Evolutionary conservation across 2,888 invertebrate species (phyloP).

Genomic region (Tenodera sinensis): DNA sequence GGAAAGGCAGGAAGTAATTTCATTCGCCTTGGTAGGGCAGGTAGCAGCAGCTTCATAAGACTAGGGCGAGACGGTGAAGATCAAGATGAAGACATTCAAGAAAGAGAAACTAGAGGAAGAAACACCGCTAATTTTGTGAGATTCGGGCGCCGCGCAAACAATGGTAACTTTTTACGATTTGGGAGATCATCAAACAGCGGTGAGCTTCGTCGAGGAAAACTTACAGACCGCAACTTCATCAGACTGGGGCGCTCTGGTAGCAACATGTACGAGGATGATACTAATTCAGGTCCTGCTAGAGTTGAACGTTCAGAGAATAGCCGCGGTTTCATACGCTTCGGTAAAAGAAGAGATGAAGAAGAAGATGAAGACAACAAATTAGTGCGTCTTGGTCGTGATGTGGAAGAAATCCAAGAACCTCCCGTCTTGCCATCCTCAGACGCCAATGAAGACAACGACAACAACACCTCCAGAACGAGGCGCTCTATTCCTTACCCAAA

Average conservation of each 20-base stretch:
- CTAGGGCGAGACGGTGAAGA: neutral
- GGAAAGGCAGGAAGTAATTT: slow-evolving; percentile 35
- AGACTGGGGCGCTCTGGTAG: slow-evolving; percentile 17
- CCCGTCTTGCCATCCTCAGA: neutral
- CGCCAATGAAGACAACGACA: neutral
- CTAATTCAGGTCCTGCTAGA: neutral
- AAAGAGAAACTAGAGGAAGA: neutral
- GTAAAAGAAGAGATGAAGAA: neutral
- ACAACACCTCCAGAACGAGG: neutral
- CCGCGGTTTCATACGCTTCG: slow-evolving; percentile 7
- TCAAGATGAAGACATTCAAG: neutral
- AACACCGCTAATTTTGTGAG: neutral
- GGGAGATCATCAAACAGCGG: neutral
- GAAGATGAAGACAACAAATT: neutral
- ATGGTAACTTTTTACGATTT: neutral
- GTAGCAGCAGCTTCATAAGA: neutral
- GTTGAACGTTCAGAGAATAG: neutral
- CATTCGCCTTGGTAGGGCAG: slow-evolving; percentile 37
- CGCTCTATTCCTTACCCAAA: neutral
- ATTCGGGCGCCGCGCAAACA: slow-evolving; percentile 1
- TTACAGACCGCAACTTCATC: slow-evolving; percentile 29
- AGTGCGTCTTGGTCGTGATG: slow-evolving; percentile 12
- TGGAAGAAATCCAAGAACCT: neutral
- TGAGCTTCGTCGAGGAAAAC: slow-evolving; percentile 24
- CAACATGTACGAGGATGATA: neutral